phyloP scores from a whole-genome alignment of 2,797 vertebrate species.

The Urophycis tenuis region DNA sequence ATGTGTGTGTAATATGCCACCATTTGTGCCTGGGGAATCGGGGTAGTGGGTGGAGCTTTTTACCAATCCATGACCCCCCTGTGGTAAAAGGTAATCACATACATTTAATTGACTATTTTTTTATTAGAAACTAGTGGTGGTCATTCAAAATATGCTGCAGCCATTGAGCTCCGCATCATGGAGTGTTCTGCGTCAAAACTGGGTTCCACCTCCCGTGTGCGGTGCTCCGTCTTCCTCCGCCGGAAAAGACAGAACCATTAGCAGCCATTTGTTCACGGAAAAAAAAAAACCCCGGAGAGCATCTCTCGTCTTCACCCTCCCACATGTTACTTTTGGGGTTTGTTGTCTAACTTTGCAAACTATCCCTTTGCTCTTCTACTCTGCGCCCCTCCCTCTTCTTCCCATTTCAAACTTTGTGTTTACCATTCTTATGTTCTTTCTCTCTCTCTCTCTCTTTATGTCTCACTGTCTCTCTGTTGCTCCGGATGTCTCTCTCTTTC shows the following conservation, averaged over 20 bases:
- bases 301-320: neutral
- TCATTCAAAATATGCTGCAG: neutral
- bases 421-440: conserved; percentile 58
- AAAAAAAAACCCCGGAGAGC: neutral
- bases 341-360: conserved; percentile 56
- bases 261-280: neutral
- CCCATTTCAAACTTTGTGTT: conserved; percentile 16
- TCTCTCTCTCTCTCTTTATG: conserved; percentile 43
- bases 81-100: neutral
- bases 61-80: too few species aligned
- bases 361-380: conserved; percentile 26
- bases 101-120: neutral
- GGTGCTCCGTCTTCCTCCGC: neutral
- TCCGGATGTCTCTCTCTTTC: conserved; percentile 41
- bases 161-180: neutral
- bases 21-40: neutral
- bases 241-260: neutral
- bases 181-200: neutral
- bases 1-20: neutral
- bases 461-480: conserved; percentile 61
- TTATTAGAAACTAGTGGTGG: neutral
- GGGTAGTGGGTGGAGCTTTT: neutral
- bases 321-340: conserved; percentile 36
- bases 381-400: neutral
- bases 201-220: neutral